Percentiles rank a stretch among this genome's conserved stretches.
Conservation (phyloP, 1,140 invertebrate genomes). For the Drosophila parabipectinata region DNA sequence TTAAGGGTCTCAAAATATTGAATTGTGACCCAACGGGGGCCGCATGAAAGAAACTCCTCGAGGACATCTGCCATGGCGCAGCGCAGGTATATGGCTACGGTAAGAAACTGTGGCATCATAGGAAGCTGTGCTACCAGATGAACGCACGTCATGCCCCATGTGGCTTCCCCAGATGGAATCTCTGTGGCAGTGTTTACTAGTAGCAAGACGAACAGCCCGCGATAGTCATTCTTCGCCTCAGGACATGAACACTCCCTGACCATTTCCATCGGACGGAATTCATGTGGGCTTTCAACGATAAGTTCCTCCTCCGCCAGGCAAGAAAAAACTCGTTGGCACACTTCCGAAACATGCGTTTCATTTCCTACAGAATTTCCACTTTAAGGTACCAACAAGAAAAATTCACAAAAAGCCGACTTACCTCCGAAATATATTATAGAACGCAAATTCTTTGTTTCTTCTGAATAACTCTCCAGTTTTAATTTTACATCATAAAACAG, state of each 20-base stretch:
- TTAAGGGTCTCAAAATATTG: conserved; percentile 43
- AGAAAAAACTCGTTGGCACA: conserved; percentile 10
- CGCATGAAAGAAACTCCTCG: conserved; percentile 43
- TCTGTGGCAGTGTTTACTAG: conserved; percentile 30
- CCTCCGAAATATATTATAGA: conserved; percentile 39
- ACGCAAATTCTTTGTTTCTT: conserved; percentile 2
- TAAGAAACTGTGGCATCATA: conserved; percentile 19
- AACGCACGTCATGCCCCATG: conserved; percentile 31
- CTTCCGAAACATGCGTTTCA: conserved; percentile 14
- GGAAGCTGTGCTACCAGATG: conserved; percentile 39
- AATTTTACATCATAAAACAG: conserved; percentile 33
- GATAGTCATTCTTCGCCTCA: conserved; percentile 26
- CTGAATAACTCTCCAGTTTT: conserved; percentile 8
- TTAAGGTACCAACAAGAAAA: not conserved
- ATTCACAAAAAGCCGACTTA: not conserved
- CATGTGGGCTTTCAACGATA: not conserved
- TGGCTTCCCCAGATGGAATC: not conserved
- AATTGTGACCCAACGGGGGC: conserved; percentile 26
- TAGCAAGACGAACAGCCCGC: conserved; percentile 31
- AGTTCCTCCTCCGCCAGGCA: conserved; percentile 41
- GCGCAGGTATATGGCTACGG: conserved; percentile 14
- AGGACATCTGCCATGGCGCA: conserved; percentile 37
- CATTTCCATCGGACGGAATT: no score
- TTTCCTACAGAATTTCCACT: not conserved
- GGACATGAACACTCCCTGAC: not conserved